Evolutionary conservation across 2,888 invertebrate genomes (phyloP), one percentile per base, ranked within the genome.

Genomic region (Apotomis capreana): DNA sequence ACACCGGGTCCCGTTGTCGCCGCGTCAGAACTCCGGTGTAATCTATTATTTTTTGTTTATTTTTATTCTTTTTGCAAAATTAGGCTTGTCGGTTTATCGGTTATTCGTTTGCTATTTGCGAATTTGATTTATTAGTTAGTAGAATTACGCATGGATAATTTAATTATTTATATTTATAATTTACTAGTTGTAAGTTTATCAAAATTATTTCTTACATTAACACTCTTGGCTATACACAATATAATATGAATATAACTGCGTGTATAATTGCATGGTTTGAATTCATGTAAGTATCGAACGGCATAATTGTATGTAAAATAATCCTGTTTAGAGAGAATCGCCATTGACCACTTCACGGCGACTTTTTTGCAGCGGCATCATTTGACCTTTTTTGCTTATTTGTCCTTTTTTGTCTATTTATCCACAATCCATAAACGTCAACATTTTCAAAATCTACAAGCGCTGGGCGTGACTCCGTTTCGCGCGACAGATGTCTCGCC

Each of bases 401-500:
- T 63, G 46, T 58, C 40, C 58, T 72, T 72, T 70, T 61, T n/a
- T 4, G 9, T n/a, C 10, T 52, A 52, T 51, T 58, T 51, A 12
- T 40, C 15, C 51, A 51, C 59, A 36, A 65, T 65, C 9, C 71
- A 78, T 78, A 76, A 79, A 76, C 76, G 79, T 80, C 80, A 84
- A 84, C 83, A 83, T 86, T 83, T 84, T 82, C 78, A 71, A 81
- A 81, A 87, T 87, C 86, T 84, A 83, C 81, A 78, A 81, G 73
- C 80, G 75, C 77, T 80, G 89, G 92, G 92, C 92, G 92, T 91
- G 88, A 88, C 87, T 74, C 74, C 80, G 78, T 83, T 84, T 84
- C 83, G 85, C 81, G 79, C 89, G 89, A 88, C 92, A 92, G 92
- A 92, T 92, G 92, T 89, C 87, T 80, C 78, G 79, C 85, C 87